phyloP scores from a whole-genome alignment of 2,113 vertebrate species.

The Conger conger region DNA sequence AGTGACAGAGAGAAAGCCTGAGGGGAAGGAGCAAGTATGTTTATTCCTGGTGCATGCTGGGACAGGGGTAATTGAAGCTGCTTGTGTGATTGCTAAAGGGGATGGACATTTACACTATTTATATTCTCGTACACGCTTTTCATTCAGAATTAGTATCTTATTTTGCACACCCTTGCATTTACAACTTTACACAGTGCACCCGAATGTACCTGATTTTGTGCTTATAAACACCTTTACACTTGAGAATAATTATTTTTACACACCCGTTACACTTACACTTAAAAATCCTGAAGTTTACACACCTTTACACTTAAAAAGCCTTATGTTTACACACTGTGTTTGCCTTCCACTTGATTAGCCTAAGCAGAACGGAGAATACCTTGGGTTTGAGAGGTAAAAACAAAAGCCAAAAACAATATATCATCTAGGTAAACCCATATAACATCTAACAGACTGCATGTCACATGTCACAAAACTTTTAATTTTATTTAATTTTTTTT shows the following conservation, averaged over 20 bases:
- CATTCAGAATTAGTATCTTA: too few relatives aligned
- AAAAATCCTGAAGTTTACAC: not conserved
- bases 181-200: not conserved
- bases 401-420: not conserved
- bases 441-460: not conserved
- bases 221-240: not conserved
- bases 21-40: not conserved
- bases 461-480: not conserved
- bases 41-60: not conserved
- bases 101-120: not conserved
- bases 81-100: not conserved
- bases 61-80: not conserved
- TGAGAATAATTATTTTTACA: not conserved
- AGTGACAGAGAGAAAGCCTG: not conserved
- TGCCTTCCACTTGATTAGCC: too few relatives aligned
- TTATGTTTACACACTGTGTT: not conserved
- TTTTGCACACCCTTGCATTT: too few relatives aligned
- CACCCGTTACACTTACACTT: not conserved
- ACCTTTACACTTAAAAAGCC: not conserved
- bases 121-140: not conserved
- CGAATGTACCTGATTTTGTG: not conserved
- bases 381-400: too few relatives aligned
- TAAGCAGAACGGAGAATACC: too few relatives aligned
- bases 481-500: not conserved
- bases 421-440: not conserved